Conservation (phyloP, 2,113 vertebrate genomes). For the Euleptes europaea region DNA sequence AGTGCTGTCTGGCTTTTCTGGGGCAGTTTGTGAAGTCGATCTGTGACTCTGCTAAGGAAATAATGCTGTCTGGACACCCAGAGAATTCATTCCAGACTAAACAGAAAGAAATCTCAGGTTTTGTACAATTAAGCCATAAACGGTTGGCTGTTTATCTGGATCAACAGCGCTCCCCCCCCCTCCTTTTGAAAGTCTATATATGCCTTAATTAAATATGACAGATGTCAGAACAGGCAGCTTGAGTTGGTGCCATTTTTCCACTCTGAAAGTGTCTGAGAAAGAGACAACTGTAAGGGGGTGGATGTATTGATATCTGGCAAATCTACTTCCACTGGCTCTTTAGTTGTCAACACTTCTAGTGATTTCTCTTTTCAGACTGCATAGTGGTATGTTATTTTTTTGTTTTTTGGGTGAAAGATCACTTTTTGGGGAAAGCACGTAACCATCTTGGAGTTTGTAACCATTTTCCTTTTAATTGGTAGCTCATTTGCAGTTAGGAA, state of each 20-base stretch:
- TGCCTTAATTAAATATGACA: slow-evolving; percentile 16
- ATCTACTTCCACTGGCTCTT: neutral
- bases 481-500: neutral
- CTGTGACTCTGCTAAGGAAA: slow-evolving; percentile 1
- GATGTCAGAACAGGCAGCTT: slow-evolving; percentile 8
- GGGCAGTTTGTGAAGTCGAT: neutral
- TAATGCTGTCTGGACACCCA: slow-evolving; percentile 9
- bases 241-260: neutral
- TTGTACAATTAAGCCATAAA: slow-evolving; percentile 10
- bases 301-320: slow-evolving; percentile 11
- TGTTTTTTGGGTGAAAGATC: neutral
- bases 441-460: neutral
- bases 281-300: neutral
- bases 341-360: neutral
- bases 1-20: neutral
- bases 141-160: neutral
- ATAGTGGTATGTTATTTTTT: neutral
- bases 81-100: neutral
- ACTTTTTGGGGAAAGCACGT: neutral
- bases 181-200: neutral
- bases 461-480: slow-evolving; percentile 1
- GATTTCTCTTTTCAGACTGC: neutral
- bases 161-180: neutral
- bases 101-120: neutral
- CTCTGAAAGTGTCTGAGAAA: neutral